phyloP scores from a whole-genome alignment of 2,888 invertebrate species.

The Mylabris sibirica region DNA sequence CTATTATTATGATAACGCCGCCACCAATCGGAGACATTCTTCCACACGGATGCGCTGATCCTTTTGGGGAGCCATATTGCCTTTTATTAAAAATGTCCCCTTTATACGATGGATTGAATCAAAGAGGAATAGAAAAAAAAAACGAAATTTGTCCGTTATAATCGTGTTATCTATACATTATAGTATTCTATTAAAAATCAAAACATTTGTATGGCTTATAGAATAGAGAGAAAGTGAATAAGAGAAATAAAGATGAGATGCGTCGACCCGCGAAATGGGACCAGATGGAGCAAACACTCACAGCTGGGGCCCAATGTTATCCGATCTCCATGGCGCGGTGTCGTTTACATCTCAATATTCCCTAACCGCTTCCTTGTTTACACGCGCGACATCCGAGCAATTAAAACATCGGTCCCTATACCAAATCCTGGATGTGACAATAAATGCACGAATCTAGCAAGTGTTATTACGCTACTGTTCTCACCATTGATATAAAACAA shows the following conservation, averaged over 20 bases:
- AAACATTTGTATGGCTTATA: constrained; percentile 43
- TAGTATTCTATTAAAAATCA: constrained; percentile 50
- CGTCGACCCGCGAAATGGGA: constrained; percentile 59
- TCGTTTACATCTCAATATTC: constrained; percentile 58
- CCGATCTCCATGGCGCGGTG: constrained; percentile 46
- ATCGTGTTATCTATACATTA: constrained; percentile 46
- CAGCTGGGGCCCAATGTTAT: constrained; percentile 50
- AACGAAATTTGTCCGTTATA: constrained; percentile 46
- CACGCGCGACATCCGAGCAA: constrained; percentile 55
- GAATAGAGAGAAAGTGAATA: constrained; percentile 32
- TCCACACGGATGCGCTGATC: constrained; percentile 55
- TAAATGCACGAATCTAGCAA: constrained; percentile 30
- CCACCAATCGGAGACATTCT: constrained; percentile 58
- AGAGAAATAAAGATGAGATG: constrained; percentile 41
- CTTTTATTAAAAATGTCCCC: constrained; percentile 40
- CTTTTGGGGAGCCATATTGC: constrained; percentile 45
- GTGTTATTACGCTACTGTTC: neutral
- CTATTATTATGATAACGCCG: constrained; percentile 58
- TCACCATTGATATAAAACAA: neutral
- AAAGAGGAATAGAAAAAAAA: constrained; percentile 24
- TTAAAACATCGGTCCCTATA: constrained; percentile 51
- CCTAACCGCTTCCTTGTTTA: constrained; percentile 55
- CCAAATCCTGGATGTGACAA: constrained; percentile 35
- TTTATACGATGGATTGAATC: constrained; percentile 42
- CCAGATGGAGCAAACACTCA: constrained; percentile 60